These are phyloP conservation scores for Megalopta genalis DNA, from an alignment of 1,140 invertebrate species.

Conservation along the genomic window DNA sequence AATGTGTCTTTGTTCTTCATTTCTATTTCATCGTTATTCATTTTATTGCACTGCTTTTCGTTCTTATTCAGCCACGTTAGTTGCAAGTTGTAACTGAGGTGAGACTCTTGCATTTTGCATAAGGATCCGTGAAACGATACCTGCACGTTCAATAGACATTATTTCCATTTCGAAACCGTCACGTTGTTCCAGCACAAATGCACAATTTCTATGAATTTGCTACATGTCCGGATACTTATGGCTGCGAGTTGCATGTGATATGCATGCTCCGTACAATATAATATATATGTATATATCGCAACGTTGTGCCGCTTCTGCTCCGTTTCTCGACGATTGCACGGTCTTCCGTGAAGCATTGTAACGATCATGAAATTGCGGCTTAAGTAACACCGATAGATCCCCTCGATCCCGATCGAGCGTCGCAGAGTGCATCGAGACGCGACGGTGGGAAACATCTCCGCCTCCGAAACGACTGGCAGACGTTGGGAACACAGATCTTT, in stretches of 20 bases:
- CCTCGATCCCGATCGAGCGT: background rate
- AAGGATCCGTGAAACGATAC: too few relatives aligned
- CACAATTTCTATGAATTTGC: too few relatives aligned
- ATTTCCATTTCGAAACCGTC: too few relatives aligned
- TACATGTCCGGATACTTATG: too few relatives aligned
- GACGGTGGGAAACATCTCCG: slow-evolving; percentile 22
- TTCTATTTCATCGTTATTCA: too few relatives aligned
- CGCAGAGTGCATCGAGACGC: slow-evolving; percentile 6
- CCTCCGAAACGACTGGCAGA: background rate
- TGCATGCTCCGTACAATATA: background rate
- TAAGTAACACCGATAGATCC: slow-evolving; percentile 15
- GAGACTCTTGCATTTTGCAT: too few relatives aligned
- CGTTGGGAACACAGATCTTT: background rate
- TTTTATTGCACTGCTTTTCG: too few relatives aligned
- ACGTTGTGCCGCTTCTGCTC: background rate
- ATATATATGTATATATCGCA: slow-evolving; percentile 10
- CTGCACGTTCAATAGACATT: too few relatives aligned
- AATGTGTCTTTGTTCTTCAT: too few relatives aligned
- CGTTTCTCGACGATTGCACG: slow-evolving; percentile 12
- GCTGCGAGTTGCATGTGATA: background rate
- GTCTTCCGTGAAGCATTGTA: slow-evolving; percentile 31
- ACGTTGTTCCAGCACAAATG: too few relatives aligned
- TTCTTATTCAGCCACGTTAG: too few relatives aligned
- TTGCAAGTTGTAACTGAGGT: too few relatives aligned
- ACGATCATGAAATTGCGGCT: slow-evolving; percentile 46